Evolutionary conservation across 2,888 invertebrate genomes (phyloP), one percentile per base, ranked within the genome.

Genomic region (Trileptium ribeirensis): DNA sequence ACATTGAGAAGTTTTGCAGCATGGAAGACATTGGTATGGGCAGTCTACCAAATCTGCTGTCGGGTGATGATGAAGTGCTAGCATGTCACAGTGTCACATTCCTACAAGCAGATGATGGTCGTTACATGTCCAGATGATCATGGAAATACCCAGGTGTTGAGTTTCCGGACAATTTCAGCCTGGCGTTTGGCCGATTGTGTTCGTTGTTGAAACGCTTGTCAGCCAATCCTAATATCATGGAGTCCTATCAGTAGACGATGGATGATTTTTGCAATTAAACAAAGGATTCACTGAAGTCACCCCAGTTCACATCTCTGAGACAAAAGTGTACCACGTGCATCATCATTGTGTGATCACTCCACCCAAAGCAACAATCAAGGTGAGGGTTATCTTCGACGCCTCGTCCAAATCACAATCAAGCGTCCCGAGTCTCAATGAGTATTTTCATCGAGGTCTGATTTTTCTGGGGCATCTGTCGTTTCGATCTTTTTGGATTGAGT

Each of bases 341-440:
- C 83, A 83, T 67, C 83, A 82, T 24, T 39, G 40, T 3, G 83
- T 85, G 24, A 64, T 79, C 1, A 84, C 83, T 29, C 78, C 80
- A 15, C 70, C 78, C 8, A 82, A 82, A 19, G 29, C 36, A 1
- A 84, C 83, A 8, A 83, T 82, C 0, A 84, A 83, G 67, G 0
- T 81, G 1, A 33, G 85, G 19, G 79, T 83, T 8, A 83, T 85
- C 0, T 80, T 80, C 38, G 83, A 85, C 67, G 85, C 83, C 0
- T 78, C 79, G 0, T 79, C 82, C 0, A 67, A 15, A 15, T 24
- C 78, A 19, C 29, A 37, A 29, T 15, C 37, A 40, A 37, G 1
- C 2, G 34, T 1, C 8, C 2, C 8, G 19, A 82, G 83, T 0
- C 78, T 85, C 1, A 85, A 85, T 81, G 82, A 85, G 1, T 82